phyloP scores from a whole-genome alignment of 35 echinoderm and acorn worm species.

The Hemicentrotus pulcherrimus region DNA sequence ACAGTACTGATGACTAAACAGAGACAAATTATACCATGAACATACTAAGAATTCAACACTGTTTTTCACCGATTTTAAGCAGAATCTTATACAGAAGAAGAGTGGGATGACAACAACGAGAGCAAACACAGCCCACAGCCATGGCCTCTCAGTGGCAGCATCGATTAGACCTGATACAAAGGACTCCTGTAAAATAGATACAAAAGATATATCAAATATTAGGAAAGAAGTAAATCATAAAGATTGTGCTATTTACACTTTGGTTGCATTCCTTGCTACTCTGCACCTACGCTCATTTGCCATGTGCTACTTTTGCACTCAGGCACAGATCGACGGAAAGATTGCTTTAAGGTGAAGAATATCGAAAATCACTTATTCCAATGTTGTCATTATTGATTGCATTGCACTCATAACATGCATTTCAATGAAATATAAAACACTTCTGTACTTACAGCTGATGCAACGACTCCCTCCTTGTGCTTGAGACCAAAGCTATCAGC shows the following conservation, averaged over 20 bases:
- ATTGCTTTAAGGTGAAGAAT: no score
- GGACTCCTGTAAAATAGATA: conserved; percentile 68
- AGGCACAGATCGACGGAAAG: no score
- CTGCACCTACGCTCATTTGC: no score
- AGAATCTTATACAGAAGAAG: conserved; percentile 84
- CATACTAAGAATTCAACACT: no score
- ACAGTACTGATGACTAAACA: no score
- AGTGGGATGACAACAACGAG: conserved; percentile 88
- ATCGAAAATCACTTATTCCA: background rate
- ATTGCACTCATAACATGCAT: no score
- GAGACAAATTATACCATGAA: no score
- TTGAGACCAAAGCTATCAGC: conserved; percentile 76
- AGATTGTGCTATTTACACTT: background rate
- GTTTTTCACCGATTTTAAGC: conserved; percentile 74
- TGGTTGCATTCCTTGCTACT: no score
- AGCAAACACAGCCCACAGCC: conserved; percentile 94
- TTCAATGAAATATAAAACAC: no score
- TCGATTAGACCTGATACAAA: conserved; percentile 66
- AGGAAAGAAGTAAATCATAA: background rate
- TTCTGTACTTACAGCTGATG: conserved; percentile 71
- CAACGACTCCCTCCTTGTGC: conserved; percentile 45
- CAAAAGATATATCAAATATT: background rate
- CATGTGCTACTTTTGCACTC: no score
- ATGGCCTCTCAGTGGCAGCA: conserved; percentile 79
- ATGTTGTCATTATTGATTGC: no score